phyloP scores from a whole-genome alignment of 2,113 vertebrate species.

The Salvator merianae region DNA sequence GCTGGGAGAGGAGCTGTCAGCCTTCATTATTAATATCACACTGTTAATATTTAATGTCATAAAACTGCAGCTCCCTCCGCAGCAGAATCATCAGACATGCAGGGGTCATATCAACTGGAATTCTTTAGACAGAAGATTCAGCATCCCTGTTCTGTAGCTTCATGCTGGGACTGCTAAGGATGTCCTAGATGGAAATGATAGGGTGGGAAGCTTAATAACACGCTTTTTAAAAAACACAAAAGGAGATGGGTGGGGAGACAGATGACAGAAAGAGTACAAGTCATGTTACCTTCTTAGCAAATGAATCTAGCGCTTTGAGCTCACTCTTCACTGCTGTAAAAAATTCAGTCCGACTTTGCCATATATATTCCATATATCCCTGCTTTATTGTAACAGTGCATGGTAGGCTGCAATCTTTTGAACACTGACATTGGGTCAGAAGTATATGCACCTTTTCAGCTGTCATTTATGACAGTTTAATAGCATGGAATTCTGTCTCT shows the following conservation, averaged over 20 bases:
- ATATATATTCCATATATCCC: neutral
- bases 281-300: constrained; percentile 29
- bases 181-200: constrained; percentile 54
- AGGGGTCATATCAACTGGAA: constrained; percentile 69
- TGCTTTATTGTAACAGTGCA: neutral
- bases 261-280: neutral
- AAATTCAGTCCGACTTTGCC: neutral
- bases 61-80: constrained; percentile 81
- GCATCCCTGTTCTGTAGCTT: constrained; percentile 54
- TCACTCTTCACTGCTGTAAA: neutral
- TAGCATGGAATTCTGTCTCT: neutral
- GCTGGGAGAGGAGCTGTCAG: constrained; percentile 87
- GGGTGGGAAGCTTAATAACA: constrained; percentile 62
- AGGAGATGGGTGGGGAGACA: neutral
- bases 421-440: neutral
- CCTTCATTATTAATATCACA: constrained; percentile 92
- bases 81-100: constrained; percentile 74
- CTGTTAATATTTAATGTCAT: constrained; percentile 97
- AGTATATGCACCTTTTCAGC: neutral
- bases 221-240: neutral
- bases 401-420: neutral
- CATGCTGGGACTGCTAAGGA: constrained; percentile 60
- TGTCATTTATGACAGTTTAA: neutral
- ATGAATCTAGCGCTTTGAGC: constrained; percentile 30
- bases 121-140: constrained; percentile 65